These are phyloP conservation scores for Harmothoe impar DNA, from an alignment of 2,888 invertebrate genomes.

Conservation along the genomic window DNA sequence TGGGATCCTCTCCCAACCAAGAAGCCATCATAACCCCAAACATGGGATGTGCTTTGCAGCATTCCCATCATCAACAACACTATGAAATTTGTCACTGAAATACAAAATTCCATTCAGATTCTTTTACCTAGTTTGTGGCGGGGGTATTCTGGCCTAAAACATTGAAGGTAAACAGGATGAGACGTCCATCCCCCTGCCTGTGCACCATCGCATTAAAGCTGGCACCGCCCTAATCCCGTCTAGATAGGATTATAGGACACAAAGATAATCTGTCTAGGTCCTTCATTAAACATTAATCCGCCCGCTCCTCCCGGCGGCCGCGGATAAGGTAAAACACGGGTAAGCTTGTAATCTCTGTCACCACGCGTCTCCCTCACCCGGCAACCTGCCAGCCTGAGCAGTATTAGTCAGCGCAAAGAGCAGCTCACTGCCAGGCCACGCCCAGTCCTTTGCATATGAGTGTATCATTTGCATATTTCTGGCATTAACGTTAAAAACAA, in stretches of 20 bases:
- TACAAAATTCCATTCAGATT: not conserved
- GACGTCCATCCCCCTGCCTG: not conserved
- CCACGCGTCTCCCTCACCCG: not conserved
- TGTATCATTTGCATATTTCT: too few relatives aligned
- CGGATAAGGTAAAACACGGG: slow-evolving; percentile 41
- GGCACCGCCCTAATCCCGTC: not conserved
- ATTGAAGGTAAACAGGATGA: slow-evolving; percentile 29
- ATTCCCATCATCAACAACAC: not conserved
- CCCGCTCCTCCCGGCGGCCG: not conserved
- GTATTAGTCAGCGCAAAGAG: not conserved
- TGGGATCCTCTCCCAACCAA: too few relatives aligned
- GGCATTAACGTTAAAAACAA: too few relatives aligned
- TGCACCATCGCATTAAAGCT: not conserved
- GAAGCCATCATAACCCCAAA: too few relatives aligned
- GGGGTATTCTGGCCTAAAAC: not conserved
- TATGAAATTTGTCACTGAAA: slow-evolving; percentile 6
- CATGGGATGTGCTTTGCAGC: too few relatives aligned
- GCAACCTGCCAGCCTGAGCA: slow-evolving; percentile 14
- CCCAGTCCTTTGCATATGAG: not conserved
- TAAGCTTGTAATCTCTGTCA: slow-evolving; percentile 61
- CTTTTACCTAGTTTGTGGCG: not conserved
- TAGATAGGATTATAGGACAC: slow-evolving; percentile 48
- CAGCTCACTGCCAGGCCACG: not conserved
- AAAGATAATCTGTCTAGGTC: slow-evolving; percentile 29
- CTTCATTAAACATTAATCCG: slow-evolving; percentile 62